Evolutionary conservation across 2,888 invertebrate species (phyloP).

Genomic region (Dusona sp.): DNA sequence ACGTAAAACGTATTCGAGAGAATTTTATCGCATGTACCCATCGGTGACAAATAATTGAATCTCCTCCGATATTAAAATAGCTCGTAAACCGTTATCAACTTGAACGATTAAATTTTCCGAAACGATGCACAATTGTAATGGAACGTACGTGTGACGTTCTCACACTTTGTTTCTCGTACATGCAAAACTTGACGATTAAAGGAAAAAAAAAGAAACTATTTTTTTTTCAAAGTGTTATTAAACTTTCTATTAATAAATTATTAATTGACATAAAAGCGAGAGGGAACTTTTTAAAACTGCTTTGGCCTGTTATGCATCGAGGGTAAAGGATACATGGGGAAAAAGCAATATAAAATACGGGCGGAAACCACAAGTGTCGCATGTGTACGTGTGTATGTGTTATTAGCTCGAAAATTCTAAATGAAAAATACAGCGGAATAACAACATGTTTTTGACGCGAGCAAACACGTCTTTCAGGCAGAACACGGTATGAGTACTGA

Average conservation of each 20-base stretch:
- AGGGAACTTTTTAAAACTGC: not conserved
- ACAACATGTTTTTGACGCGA: not conserved
- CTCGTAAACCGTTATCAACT: not conserved
- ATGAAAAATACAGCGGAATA: not conserved
- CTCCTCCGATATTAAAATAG: constrained; percentile 3
- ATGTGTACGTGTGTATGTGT: not conserved
- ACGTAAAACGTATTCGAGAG: constrained; percentile 10
- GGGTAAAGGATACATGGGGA: not conserved
- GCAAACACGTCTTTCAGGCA: too few species aligned
- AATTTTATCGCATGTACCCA: constrained; percentile 6
- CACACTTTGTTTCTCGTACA: not conserved
- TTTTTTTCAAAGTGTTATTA: not conserved
- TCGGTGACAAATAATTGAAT: constrained; percentile 16
- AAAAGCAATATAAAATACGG: not conserved
- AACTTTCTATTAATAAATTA: not conserved
- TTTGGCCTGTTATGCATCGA: not conserved
- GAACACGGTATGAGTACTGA: not conserved
- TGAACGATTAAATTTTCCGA: not conserved
- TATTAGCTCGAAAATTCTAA: not conserved
- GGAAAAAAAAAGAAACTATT: too few species aligned
- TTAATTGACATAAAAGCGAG: not conserved
- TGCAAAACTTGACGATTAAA: not conserved
- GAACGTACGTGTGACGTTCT: not conserved
- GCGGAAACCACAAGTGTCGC: not conserved
- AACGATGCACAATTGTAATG: not conserved